These are phyloP conservation scores for Macrophya alboannulata DNA, from an alignment of 2,888 invertebrate species.

Conservation along the genomic window DNA sequence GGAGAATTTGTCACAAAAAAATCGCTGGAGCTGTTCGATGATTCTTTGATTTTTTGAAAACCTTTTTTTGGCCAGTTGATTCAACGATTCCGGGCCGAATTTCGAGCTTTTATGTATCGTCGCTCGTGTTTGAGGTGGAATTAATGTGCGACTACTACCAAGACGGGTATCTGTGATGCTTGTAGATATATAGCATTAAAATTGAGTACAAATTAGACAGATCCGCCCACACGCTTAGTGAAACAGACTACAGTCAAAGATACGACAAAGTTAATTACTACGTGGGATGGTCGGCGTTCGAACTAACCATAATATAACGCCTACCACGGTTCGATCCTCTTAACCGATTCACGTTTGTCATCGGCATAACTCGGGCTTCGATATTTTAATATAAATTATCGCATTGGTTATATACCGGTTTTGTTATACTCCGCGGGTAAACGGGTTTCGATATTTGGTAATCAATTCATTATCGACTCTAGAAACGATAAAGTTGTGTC, in stretches of 20 bases:
- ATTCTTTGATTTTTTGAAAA: neutral
- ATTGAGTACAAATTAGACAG: conserved; percentile 48
- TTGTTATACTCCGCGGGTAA: neutral
- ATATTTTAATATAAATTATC: neutral
- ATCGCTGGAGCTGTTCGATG: neutral
- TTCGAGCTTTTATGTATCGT: neutral
- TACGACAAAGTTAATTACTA: conserved; percentile 50
- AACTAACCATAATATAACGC: conserved; percentile 17
- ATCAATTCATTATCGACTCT: neutral
- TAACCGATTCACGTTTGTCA: conserved; percentile 50
- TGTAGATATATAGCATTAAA: conserved; percentile 39
- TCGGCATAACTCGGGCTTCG: conserved; percentile 40
- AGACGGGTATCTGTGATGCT: neutral
- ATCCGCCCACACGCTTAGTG: conserved; percentile 42
- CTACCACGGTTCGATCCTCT: conserved; percentile 25
- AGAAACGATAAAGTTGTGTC: neutral
- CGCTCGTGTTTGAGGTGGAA: neutral
- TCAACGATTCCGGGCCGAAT: neutral
- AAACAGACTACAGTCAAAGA: conserved; percentile 21
- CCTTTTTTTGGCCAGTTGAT: neutral
- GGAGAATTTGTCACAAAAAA: neutral
- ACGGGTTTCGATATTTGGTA: neutral
- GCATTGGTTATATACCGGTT: neutral
- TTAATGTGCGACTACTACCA: neutral
- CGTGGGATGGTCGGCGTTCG: conserved; percentile 38